phyloP scores from a whole-genome alignment of 1,140 invertebrate species.

The Archegozetes longisetosus region DNA sequence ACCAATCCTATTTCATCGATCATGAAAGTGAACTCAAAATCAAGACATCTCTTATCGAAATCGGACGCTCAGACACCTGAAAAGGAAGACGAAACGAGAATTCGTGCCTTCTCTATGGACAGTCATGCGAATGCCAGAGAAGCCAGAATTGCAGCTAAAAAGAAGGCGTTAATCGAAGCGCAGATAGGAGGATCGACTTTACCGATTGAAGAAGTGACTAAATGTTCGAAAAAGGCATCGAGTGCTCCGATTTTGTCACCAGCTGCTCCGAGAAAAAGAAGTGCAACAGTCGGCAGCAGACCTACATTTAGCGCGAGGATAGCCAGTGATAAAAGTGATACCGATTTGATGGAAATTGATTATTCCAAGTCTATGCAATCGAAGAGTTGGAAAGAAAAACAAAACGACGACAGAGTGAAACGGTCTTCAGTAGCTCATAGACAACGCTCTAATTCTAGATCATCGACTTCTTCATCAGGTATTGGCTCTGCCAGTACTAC shows the following conservation, averaged over 20 bases:
- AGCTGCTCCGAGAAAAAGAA: neutral
- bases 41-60: neutral
- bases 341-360: neutral
- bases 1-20: neutral
- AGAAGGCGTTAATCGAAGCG: neutral
- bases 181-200: neutral
- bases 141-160: neutral
- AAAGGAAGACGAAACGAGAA: neutral
- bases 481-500: neutral
- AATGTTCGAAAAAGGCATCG: neutral
- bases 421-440: neutral
- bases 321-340: neutral
- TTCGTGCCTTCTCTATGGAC: conserved; percentile 6
- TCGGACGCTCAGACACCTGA: neutral
- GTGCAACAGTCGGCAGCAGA: neutral
- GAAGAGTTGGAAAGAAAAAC: neutral
- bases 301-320: neutral
- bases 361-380: neutral
- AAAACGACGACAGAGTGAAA: neutral
- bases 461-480: neutral
- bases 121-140: neutral
- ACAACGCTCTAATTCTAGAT: neutral
- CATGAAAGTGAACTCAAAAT: neutral
- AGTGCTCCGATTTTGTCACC: neutral
- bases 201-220: neutral